Conservation (phyloP, 2,113 vertebrate species). For the Diadophis punctatus region DNA sequence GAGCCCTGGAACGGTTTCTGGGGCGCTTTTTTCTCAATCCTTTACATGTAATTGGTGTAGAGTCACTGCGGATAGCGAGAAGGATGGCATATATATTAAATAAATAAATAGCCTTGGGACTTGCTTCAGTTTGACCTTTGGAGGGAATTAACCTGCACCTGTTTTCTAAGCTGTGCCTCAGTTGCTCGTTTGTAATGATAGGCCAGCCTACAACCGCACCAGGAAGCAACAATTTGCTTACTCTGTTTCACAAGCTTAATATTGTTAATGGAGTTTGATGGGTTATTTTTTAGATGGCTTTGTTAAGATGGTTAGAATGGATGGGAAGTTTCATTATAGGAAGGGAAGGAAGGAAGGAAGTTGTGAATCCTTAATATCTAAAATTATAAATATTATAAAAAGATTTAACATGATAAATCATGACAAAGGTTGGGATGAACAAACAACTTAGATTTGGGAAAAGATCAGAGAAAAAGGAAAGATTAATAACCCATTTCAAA, state of each 20-base stretch:
- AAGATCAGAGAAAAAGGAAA: background rate
- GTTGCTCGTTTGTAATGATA: background rate
- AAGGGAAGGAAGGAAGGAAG: background rate
- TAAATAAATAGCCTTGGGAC: background rate
- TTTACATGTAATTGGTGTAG: background rate
- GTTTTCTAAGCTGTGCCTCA: background rate
- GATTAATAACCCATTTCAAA: background rate
- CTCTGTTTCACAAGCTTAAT: background rate
- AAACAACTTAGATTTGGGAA: background rate
- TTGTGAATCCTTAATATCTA: background rate
- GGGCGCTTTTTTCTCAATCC: background rate
- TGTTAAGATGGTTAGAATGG: background rate
- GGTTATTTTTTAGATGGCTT: background rate
- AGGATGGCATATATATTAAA: background rate
- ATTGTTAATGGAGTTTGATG: background rate
- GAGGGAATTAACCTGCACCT: background rate
- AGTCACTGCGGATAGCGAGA: background rate
- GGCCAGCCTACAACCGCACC: background rate
- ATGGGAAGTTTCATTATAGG: background rate
- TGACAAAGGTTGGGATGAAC: background rate
- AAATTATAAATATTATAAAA: background rate
- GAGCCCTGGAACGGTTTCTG: background rate
- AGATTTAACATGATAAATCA: background rate
- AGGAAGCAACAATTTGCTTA: background rate
- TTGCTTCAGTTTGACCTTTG: background rate